phyloP scores from a whole-genome alignment of 2,888 invertebrate genomes.

The Ophion ventricosus region DNA sequence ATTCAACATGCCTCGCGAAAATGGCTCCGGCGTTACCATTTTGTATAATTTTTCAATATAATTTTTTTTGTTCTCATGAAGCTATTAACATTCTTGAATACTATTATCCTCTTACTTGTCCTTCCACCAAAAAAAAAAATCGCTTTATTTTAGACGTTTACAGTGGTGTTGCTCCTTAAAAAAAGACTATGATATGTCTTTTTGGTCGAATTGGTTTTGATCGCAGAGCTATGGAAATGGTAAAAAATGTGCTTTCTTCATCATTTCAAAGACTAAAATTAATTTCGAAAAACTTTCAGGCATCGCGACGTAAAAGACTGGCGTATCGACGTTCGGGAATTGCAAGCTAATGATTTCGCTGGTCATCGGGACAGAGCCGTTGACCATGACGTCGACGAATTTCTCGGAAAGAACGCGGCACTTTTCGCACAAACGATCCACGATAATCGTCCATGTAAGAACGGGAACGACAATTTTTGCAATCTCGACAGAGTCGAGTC shows the following conservation, averaged over 20 bases:
- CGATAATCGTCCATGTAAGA: not conserved
- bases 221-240: not conserved
- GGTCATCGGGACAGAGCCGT: not conserved
- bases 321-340: slow-evolving; percentile 25
- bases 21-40: too few relatives aligned
- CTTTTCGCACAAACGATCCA: not conserved
- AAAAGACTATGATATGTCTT: too few relatives aligned
- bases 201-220: too few relatives aligned
- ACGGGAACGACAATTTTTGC: not conserved
- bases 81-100: too few relatives aligned
- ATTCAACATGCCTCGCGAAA: too few relatives aligned
- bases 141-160: too few relatives aligned
- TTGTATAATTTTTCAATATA: too few relatives aligned
- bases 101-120: too few relatives aligned
- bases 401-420: not conserved
- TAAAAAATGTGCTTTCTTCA: not conserved
- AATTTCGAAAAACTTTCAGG: slow-evolving; percentile 27
- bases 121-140: too few relatives aligned
- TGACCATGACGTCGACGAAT: slow-evolving; percentile 7
- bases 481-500: not conserved
- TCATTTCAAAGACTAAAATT: not conserved
- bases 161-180: too few relatives aligned
- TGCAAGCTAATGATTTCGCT: slow-evolving; percentile 19
- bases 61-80: too few relatives aligned
- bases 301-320: slow-evolving; percentile 5